These are phyloP conservation scores for Numenius arquata DNA, from an alignment of 2,113 vertebrate genomes.

Conservation along the genomic window DNA sequence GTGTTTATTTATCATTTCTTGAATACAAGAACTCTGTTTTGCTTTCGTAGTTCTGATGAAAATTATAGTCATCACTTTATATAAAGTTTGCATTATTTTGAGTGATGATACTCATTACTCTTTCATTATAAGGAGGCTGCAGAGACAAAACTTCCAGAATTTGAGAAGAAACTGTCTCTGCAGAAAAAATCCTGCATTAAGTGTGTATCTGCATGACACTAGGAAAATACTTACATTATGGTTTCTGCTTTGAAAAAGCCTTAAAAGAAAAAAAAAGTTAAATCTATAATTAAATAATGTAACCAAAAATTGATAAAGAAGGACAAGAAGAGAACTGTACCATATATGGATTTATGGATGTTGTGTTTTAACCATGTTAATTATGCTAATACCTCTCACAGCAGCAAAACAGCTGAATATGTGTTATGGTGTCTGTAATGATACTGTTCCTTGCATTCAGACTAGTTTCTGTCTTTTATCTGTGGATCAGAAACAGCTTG, in stretches of 20 bases:
- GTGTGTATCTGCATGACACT: background rate
- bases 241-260: background rate
- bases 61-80: background rate
- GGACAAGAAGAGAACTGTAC: background rate
- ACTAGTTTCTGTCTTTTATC: background rate
- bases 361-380: background rate
- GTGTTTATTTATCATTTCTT: background rate
- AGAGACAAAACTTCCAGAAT: background rate
- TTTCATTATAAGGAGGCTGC: background rate
- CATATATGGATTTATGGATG: background rate
- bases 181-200: background rate
- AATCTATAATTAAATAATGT: background rate
- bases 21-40: background rate
- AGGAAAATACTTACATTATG: background rate
- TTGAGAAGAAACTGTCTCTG: background rate
- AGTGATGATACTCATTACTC: background rate
- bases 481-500: background rate
- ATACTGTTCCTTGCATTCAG: background rate
- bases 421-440: background rate
- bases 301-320: background rate
- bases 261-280: background rate
- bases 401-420: background rate
- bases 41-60: background rate
- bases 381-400: background rate
- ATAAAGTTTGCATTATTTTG: background rate